Conservation (phyloP, 2,113 vertebrate species). For the Malaclemys terrapin region DNA sequence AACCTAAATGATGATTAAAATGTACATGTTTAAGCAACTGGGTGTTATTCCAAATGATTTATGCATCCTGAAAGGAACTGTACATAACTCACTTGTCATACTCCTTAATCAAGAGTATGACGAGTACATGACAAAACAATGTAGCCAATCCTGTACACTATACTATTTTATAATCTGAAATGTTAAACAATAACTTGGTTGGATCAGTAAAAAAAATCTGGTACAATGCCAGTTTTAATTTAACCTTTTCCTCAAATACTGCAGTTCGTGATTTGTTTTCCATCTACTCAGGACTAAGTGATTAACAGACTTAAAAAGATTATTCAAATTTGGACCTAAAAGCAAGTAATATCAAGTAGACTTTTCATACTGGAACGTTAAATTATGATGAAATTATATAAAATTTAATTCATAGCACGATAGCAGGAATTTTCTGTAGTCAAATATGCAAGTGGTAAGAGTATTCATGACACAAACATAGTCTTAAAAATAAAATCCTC, state of each 20-base stretch:
- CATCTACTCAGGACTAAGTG: background rate
- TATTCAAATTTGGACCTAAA: background rate
- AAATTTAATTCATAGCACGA: background rate
- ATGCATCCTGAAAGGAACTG: background rate
- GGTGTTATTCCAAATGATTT: background rate
- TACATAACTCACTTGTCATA: background rate
- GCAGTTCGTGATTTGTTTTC: background rate
- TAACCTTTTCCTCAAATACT: background rate
- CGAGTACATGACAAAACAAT: background rate
- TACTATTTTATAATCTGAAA: background rate
- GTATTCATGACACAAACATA: background rate
- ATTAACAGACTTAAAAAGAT: background rate
- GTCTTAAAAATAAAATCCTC: background rate
- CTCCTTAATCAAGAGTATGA: background rate
- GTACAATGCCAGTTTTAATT: background rate
- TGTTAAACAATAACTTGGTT: background rate
- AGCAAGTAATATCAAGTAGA: background rate
- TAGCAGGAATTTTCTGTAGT: background rate
- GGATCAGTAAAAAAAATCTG: background rate
- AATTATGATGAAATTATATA: background rate
- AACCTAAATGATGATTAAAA: background rate
- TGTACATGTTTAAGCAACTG: background rate
- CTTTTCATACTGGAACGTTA: background rate
- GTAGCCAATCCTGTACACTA: background rate
- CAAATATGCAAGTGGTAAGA: background rate